These are phyloP conservation scores for Drosophila albomicans DNA, from an alignment of 1,140 invertebrate genomes.

Conservation along the genomic window DNA sequence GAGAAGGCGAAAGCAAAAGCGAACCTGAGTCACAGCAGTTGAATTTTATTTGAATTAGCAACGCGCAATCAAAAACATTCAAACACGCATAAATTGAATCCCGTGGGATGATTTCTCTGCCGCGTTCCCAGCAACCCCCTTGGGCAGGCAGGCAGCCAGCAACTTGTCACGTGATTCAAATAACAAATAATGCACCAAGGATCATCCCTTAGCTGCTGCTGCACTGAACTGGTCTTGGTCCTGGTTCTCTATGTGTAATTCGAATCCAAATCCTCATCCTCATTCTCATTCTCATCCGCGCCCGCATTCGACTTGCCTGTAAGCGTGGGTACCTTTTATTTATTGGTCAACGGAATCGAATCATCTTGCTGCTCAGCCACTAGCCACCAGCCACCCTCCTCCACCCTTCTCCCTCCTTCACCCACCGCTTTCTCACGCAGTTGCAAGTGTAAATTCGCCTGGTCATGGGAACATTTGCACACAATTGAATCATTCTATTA, in stretches of 20 bases:
- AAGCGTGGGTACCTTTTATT: slow-evolving; percentile 71
- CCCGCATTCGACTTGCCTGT: slow-evolving; percentile 31
- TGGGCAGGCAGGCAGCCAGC: slow-evolving; percentile 21
- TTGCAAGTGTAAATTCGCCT: slow-evolving; percentile 72
- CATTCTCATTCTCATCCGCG: slow-evolving; percentile 17
- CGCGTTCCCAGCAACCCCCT: slow-evolving; percentile 63
- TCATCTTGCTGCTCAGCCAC: slow-evolving; percentile 26
- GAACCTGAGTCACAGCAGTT: slow-evolving; percentile 51
- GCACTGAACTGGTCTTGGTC: background rate
- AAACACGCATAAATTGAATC: slow-evolving; percentile 84
- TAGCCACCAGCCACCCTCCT: slow-evolving; percentile 17
- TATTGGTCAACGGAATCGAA: slow-evolving; percentile 50
- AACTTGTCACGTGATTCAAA: slow-evolving; percentile 83
- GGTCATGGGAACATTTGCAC: slow-evolving; percentile 73
- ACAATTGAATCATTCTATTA: slow-evolving; percentile 66
- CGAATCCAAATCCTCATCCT: slow-evolving; percentile 46
- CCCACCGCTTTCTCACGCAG: slow-evolving; percentile 52
- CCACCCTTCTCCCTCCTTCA: background rate
- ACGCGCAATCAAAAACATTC: slow-evolving; percentile 81
- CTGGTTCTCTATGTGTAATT: slow-evolving; percentile 22
- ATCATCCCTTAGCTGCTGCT: slow-evolving; percentile 67
- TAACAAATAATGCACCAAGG: slow-evolving; percentile 73
- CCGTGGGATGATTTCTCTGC: slow-evolving; percentile 78
- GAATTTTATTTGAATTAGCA: slow-evolving; percentile 82
- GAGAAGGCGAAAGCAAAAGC: slow-evolving; percentile 4